Percentiles rank a stretch among this genome's conserved stretches.
These are phyloP conservation scores for Crotalus tigris DNA, from an alignment of 2,113 vertebrate genomes.

Conservation along the genomic window DNA sequence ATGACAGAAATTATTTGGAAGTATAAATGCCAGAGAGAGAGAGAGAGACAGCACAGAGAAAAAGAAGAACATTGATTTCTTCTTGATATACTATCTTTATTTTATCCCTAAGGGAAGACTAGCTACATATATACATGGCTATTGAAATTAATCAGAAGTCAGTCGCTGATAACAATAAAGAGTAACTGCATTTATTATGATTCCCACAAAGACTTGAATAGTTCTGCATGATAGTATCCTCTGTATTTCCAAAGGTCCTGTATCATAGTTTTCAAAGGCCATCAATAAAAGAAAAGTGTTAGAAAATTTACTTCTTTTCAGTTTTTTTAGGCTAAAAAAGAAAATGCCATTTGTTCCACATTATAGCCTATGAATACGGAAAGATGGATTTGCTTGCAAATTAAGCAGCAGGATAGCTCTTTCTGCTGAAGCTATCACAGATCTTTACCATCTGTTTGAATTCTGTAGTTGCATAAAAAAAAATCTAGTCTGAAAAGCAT, in stretches of 20 bases:
- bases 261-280: neutral
- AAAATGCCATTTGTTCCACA: neutral
- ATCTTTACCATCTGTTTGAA: constrained; percentile 7
- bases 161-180: accelerated
- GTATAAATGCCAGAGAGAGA: constrained; percentile 3
- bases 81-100: constrained; percentile 2
- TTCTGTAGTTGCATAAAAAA: neutral
- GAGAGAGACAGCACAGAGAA: neutral
- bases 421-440: neutral
- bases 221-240: neutral
- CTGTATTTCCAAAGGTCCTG: neutral
- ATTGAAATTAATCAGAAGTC: neutral
- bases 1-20: neutral
- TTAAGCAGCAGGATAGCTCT: neutral
- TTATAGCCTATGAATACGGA: neutral
- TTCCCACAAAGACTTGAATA: accelerated
- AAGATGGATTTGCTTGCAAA: neutral
- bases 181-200: neutral
- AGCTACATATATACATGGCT: constrained; percentile 1
- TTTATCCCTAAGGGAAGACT: constrained; percentile 19
- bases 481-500: neutral
- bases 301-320: neutral
- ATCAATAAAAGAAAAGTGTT: neutral
- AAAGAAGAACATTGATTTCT: neutral
- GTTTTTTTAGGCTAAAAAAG: neutral